A percentile compares a stretch with the other conserved stretches of the same genome.
Conservation (phyloP, 2,888 invertebrate genomes). For the Macrophya annulata region DNA sequence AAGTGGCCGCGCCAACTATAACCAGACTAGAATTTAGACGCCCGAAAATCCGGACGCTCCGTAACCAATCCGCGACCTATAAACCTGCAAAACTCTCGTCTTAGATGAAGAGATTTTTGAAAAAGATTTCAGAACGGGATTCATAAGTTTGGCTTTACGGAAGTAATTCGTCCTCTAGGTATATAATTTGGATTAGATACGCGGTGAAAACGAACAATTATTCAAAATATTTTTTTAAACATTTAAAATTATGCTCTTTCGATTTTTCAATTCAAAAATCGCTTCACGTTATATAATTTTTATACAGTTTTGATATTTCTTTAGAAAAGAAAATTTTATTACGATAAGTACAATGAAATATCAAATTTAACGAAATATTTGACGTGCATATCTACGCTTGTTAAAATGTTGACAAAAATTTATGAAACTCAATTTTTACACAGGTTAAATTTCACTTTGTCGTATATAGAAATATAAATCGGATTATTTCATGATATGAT, state of each 20-base stretch:
- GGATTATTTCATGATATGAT: not conserved
- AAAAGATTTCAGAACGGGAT: not conserved
- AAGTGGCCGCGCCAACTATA: constrained; percentile 53
- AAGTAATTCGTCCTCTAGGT: not conserved
- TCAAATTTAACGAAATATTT: too few relatives aligned
- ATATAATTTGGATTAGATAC: not conserved
- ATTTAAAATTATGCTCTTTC: not conserved
- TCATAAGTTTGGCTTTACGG: not conserved
- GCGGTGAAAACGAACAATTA: not conserved
- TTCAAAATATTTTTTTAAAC: not conserved
- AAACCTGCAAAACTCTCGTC: not conserved
- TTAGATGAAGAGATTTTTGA: not conserved
- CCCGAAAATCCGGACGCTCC: not conserved
- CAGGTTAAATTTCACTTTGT: not conserved
- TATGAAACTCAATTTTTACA: not conserved
- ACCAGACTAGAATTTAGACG: constrained; percentile 31
- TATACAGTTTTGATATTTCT: not conserved
- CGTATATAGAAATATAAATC: not conserved
- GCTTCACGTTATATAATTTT: not conserved
- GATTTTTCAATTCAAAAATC: not conserved
- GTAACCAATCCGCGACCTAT: constrained; percentile 28
- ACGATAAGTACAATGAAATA: too few relatives aligned
- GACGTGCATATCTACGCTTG: too few relatives aligned
- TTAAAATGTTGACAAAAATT: not conserved
- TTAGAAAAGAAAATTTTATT: not conserved